phyloP scores from a whole-genome alignment of 2,888 invertebrate species.

The Athrips mouffetella region DNA sequence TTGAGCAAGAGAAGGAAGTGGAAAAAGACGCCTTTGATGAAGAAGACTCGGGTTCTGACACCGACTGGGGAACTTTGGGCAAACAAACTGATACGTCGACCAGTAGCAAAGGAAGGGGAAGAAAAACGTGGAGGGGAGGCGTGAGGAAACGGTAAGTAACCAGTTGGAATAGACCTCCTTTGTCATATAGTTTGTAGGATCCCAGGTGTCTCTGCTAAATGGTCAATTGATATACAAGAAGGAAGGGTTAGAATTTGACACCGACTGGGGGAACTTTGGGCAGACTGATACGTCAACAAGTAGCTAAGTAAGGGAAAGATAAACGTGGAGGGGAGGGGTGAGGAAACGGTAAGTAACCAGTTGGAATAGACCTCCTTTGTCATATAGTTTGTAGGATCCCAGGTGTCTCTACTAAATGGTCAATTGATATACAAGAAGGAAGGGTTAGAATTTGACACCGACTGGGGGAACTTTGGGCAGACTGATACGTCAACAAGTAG shows the following conservation, averaged over 20 bases:
- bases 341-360: constrained; percentile 29
- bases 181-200: too few relatives aligned
- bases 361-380: too few relatives aligned
- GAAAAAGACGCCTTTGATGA: constrained; percentile 30
- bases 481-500: constrained; percentile 21
- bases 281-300: constrained; percentile 22
- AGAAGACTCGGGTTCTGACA: constrained; percentile 46
- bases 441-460: constrained; percentile 53
- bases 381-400: too few relatives aligned
- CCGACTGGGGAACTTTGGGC: constrained; percentile 57
- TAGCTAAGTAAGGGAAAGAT: constrained; percentile 21
- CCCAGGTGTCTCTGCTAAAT: too few relatives aligned
- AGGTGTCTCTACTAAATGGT: too few relatives aligned
- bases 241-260: constrained; percentile 46
- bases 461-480: constrained; percentile 49
- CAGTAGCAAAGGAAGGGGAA: constrained; percentile 20
- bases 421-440: too few relatives aligned
- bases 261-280: constrained; percentile 57
- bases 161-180: too few relatives aligned
- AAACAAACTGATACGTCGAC: constrained; percentile 24
- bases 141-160: not conserved
- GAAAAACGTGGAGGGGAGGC: too few relatives aligned
- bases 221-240: too few relatives aligned
- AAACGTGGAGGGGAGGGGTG: constrained; percentile 28
- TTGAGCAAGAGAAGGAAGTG: constrained; percentile 39